Percentiles rank a stretch among this genome's conserved stretches.
Evolutionary conservation across 2,888 invertebrate species (phyloP).

Genomic region (Caenorhabditis sinica): DNA sequence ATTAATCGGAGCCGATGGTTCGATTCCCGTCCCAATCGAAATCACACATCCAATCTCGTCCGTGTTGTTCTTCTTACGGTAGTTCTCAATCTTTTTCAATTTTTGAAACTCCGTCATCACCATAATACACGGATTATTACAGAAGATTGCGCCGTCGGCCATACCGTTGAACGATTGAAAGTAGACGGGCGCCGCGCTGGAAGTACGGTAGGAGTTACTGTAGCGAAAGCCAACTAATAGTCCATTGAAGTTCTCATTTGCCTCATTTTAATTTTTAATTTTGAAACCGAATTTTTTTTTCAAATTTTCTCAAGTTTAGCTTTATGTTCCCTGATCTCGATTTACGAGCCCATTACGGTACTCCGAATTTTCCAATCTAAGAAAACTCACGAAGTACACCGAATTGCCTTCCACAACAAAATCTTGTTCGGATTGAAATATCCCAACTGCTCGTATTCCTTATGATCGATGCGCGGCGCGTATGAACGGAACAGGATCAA

Average conservation of each 20-base stretch:
- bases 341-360: too few relatives aligned
- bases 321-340: too few relatives aligned
- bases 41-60: constrained; percentile 88
- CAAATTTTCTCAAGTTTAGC: too few relatives aligned
- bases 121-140: constrained; percentile 71
- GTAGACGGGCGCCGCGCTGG: constrained; percentile 70
- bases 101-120: constrained; percentile 68
- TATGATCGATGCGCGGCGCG: constrained; percentile 61
- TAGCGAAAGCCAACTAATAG: too few relatives aligned
- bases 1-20: constrained; percentile 83
- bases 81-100: constrained; percentile 70
- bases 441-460: constrained; percentile 69
- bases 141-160: constrained; percentile 71
- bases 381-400: constrained; percentile 66
- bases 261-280: too few relatives aligned
- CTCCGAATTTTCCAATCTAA: too few relatives aligned
- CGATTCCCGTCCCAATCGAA: constrained; percentile 89
- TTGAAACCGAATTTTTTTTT: too few relatives aligned
- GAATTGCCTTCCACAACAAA: constrained; percentile 69
- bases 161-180: constrained; percentile 69
- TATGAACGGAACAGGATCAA: constrained; percentile 69
- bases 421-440: constrained; percentile 67
- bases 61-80: constrained; percentile 58
- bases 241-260: too few relatives aligned
- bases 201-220: not conserved